Conservation (phyloP, 37 sponge, comb jelly and placozoan species). For the Aplysina aerophoba region DNA sequence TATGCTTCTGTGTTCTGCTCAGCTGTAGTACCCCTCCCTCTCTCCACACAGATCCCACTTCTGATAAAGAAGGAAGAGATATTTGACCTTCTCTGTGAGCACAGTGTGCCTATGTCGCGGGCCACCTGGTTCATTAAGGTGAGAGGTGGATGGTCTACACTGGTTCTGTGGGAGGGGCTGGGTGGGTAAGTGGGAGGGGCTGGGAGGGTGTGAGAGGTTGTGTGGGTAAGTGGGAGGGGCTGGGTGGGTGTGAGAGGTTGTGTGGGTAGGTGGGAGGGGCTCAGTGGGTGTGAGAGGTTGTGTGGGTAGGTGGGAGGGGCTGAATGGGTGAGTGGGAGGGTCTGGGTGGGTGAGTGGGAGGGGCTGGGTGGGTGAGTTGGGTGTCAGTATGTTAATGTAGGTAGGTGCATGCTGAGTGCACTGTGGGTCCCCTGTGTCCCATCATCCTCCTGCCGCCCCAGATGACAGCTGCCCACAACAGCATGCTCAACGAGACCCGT, state of each 20-base stretch:
- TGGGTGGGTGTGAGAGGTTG: too few relatives aligned
- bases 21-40: not conserved
- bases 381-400: too few relatives aligned
- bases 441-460: not conserved
- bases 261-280: not conserved
- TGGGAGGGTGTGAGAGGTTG: not conserved
- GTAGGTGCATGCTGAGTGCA: too few relatives aligned
- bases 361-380: not conserved
- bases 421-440: not conserved
- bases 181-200: not conserved
- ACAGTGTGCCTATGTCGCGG: slow-evolving; percentile 84
- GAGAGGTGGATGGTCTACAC: not conserved
- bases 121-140: slow-evolving; percentile 96
- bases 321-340: too few relatives aligned
- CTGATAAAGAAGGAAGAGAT: slow-evolving; percentile 91
- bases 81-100: slow-evolving; percentile 86
- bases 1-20: not conserved
- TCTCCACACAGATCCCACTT: slow-evolving; percentile 67
- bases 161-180: not conserved
- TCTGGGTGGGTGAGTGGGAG: too few relatives aligned
- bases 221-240: not conserved
- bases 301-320: too few relatives aligned
- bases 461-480: slow-evolving; percentile 76
- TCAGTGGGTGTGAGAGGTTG: too few relatives aligned
- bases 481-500: slow-evolving; percentile 58